phyloP scores from a whole-genome alignment of 2,888 invertebrate genomes.

The Didymodactylos carnosus region DNA sequence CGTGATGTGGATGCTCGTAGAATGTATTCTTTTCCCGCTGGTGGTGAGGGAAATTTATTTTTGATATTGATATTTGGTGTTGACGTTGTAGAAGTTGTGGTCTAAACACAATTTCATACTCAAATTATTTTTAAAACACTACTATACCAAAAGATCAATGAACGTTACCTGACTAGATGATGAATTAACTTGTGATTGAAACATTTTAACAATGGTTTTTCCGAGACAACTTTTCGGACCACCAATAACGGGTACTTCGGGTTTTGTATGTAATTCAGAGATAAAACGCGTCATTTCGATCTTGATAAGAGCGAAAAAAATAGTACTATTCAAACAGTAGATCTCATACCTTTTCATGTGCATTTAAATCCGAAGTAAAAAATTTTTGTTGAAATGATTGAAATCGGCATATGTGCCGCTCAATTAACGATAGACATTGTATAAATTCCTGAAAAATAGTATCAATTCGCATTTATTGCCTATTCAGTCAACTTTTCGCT shows the following conservation, averaged over 20 bases:
- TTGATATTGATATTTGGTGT: neutral
- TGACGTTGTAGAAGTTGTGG: no score
- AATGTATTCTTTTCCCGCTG: slow-evolving; percentile 47
- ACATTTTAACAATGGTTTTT: neutral
- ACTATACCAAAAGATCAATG: no score
- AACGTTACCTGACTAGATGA: neutral
- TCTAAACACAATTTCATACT: no score
- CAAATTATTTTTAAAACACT: no score
- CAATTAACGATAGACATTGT: neutral
- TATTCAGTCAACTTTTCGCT: no score
- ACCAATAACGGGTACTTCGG: neutral
- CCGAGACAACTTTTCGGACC: neutral
- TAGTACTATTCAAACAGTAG: no score
- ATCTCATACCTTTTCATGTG: neutral
- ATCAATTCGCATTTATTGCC: neutral
- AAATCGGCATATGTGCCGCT: neutral
- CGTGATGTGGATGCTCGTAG: slow-evolving; percentile 43
- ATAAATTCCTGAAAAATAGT: neutral
- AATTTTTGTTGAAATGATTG: neutral
- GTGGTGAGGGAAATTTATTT: slow-evolving; percentile 38
- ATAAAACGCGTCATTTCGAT: neutral
- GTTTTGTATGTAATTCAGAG: neutral
- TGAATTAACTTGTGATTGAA: neutral
- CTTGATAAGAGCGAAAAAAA: neutral
- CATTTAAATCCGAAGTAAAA: neutral